Evolutionary conservation across 23 tunicate species (phyloP), one percentile per base, ranked within the genome.

Genomic region (Trididemnum clinides): DNA sequence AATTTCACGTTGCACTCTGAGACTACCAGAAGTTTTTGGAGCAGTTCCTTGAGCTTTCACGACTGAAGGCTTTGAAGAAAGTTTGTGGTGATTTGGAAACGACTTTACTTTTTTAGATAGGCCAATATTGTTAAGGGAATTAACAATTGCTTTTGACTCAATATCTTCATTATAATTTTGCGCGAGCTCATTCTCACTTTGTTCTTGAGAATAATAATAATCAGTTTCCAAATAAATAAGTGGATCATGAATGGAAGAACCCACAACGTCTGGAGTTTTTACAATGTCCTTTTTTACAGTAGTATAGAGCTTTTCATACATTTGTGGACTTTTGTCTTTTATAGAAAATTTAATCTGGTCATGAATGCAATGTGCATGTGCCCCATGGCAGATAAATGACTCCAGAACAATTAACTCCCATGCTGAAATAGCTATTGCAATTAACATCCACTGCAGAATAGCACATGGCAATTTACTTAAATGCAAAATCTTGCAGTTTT

Each of bases 311-410:
- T 19, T 34, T 34, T 89, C 54, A 39, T 90, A 90, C 0, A 6
- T 1, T 63, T 90, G 95, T 23, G 95, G 89, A 44, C 89, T 90
- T 72, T 33, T 74, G 30, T 44, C 89, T 37, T 28, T 85, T 1
- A 70, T 85, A 1, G 78, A 0, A 15, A 64, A 44, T 26, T 80
- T 33, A 35, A 90, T 3, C 31, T 59, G 50, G 62, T 90, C 95
- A 71, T 90, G 95, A 69, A 90, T 80, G 50, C 95, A 90, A 26
- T 65, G 71, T 10, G 72, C 85, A 79, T 70, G 6, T 4, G 63
- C 85, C 2, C 62, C 69, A 31, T 20, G 6, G 1, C 2, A 0
- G 25, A 39, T 37, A 3, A 76, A 37, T 38, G 59, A 28, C 6
- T 28, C 38, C n/a, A 15, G 30, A 5, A 76, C 6, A 76, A 28